Evolutionary conservation across 2,113 vertebrate genomes (phyloP), one percentile per base, ranked within the genome.

Genomic region (Melanerpes aurifrons): DNA sequence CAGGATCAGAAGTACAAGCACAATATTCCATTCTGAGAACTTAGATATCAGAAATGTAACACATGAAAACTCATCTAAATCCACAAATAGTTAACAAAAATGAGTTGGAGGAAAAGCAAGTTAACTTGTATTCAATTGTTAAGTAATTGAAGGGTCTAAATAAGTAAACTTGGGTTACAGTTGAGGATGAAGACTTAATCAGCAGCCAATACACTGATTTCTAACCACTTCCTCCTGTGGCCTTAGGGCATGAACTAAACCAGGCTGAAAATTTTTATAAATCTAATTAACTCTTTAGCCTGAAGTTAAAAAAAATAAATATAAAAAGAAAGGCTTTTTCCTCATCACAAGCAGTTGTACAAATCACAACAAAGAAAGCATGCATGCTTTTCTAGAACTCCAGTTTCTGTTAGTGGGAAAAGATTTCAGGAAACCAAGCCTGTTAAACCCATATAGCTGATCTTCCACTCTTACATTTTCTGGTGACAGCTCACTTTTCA

Each of bases 141-240:
- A 20, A 76, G 14, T 29, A 48, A 25, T 11, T 16, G 9, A 37
- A 7, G n/a, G 8, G 50, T 5, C 3, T 9, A 53, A 87, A 62
- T 8, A 45, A 20, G 32, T 69, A 68, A 89, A n/a, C 58, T 74
- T n/a, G 4, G 28, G 43, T 70, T 71, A 59, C 28, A 69, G 21
- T 53, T 32, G 16, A 68, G 37, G 19, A 16, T 72, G 28, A 13
- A 69, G 19, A 48, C 24, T 78, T 78, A 72, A 76, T 53, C 58
- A 85, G 50, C 71, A 80, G 54, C 26, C 63, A 87, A 87, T 72
- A 82, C 53, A 90, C 69, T 82, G 37, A 85, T 95, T 90, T 67
- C 45, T 62, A 66, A 89, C n/a, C 31, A 66, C 28, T 66, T 79
- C 59, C 79, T 84, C 54, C 87, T 74, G 31, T 19, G 67, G 29